Percentiles rank a stretch among this genome's conserved stretches.
phyloP scores from a whole-genome alignment of 2,113 vertebrate species.

The Semnornis frantzii region DNA sequence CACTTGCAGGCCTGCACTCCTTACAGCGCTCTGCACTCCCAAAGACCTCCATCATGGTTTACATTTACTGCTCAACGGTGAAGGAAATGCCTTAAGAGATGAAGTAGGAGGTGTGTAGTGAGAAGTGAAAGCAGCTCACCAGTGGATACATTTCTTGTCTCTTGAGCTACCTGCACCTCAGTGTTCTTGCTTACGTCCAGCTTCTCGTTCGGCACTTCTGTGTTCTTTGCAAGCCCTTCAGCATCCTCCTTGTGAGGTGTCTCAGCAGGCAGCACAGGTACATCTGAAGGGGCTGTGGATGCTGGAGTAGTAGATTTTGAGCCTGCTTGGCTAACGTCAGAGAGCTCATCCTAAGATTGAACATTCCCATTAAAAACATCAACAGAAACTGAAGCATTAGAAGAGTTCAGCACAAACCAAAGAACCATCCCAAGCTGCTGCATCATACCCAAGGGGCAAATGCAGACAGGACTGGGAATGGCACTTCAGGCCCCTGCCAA shows the following conservation, averaged over 20 bases:
- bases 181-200: slow-evolving; percentile 81
- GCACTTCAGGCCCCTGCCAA: background rate
- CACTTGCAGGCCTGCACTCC: background rate
- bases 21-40: background rate
- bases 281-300: slow-evolving; percentile 78
- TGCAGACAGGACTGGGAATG: background rate
- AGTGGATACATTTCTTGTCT: slow-evolving; percentile 82
- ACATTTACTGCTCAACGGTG: background rate
- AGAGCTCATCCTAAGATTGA: slow-evolving; percentile 89
- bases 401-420: background rate
- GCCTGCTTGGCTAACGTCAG: slow-evolving; percentile 76
- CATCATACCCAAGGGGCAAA: background rate
- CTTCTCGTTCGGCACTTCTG: slow-evolving; percentile 73
- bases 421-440: background rate
- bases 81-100: background rate
- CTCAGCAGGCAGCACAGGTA: slow-evolving; percentile 71
- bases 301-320: slow-evolving; percentile 85
- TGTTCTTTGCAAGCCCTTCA: slow-evolving; percentile 76
- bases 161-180: slow-evolving; percentile 82
- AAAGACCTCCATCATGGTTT: background rate
- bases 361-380: background rate
- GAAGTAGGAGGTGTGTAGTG: background rate
- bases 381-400: background rate
- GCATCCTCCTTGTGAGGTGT: slow-evolving; percentile 73
- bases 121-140: slow-evolving; percentile 68